Conservation (phyloP, 2,797 vertebrate species). For the Chaetophractus vellerosus region DNA sequence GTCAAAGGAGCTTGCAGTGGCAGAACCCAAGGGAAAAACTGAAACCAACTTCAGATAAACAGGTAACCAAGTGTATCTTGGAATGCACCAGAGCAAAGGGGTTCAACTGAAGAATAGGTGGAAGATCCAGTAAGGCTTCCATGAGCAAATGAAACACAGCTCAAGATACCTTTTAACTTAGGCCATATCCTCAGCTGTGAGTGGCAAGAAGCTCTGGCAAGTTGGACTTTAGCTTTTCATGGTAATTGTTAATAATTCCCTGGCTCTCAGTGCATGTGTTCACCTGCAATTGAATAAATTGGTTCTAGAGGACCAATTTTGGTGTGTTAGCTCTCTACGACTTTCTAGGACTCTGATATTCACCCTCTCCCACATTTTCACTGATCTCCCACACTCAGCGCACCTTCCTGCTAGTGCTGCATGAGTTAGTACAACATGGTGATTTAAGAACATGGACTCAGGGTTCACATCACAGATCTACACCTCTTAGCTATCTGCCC, state of each 20-base stretch:
- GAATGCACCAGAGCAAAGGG: not conserved
- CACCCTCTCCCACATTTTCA: not conserved
- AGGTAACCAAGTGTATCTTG: not conserved
- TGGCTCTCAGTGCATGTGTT: not conserved
- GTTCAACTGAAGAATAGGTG: not conserved
- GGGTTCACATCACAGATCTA: not conserved
- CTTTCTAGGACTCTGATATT: not conserved
- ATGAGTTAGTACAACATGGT: not conserved
- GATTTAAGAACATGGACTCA: not conserved
- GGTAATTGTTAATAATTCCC: not conserved
- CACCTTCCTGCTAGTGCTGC: not conserved
- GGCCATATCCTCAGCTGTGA: not conserved
- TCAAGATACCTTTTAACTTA: not conserved
- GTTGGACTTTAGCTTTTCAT: not conserved
- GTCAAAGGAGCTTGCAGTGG: rapidly evolving
- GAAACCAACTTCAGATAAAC: not conserved
- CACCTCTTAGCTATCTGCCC: not conserved
- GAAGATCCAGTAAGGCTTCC: not conserved
- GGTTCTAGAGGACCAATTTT: not conserved
- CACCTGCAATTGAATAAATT: not conserved
- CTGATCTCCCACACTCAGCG: not conserved
- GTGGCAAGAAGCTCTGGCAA: not conserved
- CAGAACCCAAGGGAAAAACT: not conserved
- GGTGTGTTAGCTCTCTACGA: not conserved
- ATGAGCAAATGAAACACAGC: not conserved